A percentile compares a stretch with the other conserved stretches of the same genome.
These are phyloP conservation scores for Coreoperca whiteheadi DNA, from an alignment of 2,113 vertebrate genomes.

Conservation along the genomic window DNA sequence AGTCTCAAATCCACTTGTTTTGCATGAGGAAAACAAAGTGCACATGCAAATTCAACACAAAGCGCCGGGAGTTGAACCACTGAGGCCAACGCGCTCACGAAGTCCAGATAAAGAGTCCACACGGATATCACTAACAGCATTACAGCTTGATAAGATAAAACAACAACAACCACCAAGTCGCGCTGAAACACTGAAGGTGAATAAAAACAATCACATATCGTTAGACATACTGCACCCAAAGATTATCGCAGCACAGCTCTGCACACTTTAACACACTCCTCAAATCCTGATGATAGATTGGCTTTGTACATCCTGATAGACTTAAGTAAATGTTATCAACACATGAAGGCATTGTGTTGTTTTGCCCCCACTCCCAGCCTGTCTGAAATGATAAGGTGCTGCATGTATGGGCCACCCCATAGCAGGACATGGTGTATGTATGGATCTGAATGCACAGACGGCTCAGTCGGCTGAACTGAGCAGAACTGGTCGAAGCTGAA, in stretches of 20 bases:
- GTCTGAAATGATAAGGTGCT: slow-evolving; percentile 2
- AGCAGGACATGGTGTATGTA: not conserved
- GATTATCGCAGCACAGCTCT: too few relatives aligned
- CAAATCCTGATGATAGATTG: not conserved
- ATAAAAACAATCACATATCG: not conserved
- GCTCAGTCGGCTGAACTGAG: too few relatives aligned
- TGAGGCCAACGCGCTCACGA: not conserved
- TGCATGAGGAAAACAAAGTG: not conserved
- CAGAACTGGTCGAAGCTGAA: too few relatives aligned
- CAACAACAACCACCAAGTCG: not conserved
- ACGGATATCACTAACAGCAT: not conserved
- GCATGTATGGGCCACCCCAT: not conserved
- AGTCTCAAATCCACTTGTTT: not conserved
- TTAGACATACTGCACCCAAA: not conserved
- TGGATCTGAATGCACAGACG: too few relatives aligned
- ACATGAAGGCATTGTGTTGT: not conserved
- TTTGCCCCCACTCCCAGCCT: not conserved
- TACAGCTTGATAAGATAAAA: slow-evolving; percentile 12
- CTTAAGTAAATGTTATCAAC: not conserved
- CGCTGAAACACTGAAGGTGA: not conserved
- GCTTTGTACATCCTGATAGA: not conserved
- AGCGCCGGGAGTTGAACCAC: not conserved
- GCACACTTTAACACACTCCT: not conserved
- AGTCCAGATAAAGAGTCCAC: not conserved
- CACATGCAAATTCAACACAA: slow-evolving; percentile 15